Conservation (phyloP, 2,113 vertebrate species). For the Gasterosteus nipponicus region DNA sequence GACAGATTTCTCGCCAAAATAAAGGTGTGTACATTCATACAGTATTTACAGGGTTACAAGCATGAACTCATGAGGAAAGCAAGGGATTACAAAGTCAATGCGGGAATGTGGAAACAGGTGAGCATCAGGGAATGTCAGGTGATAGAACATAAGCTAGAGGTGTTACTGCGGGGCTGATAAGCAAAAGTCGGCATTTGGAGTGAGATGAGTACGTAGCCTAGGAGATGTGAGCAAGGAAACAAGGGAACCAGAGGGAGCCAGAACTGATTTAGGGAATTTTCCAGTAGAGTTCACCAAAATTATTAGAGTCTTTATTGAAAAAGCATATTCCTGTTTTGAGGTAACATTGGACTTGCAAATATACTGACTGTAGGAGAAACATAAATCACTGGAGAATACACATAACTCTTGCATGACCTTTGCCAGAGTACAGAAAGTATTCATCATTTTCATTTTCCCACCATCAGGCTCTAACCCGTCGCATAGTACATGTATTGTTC, state of each 20-base stretch:
- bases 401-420: neutral
- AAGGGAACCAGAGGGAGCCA: neutral
- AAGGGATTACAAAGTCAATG: neutral
- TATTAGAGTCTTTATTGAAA: constrained; percentile 1
- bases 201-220: neutral
- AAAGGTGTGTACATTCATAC: neutral
- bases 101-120: neutral
- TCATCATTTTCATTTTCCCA: neutral
- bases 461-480: neutral
- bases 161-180: neutral
- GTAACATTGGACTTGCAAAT: constrained; percentile 20
- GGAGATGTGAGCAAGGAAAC: neutral
- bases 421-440: neutral
- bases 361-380: constrained; percentile 7
- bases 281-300: neutral
- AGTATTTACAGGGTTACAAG: neutral
- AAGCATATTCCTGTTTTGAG: constrained; percentile 1
- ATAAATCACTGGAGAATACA: constrained; percentile 5
- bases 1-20: neutral
- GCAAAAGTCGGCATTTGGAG: neutral
- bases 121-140: neutral
- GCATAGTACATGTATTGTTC: neutral
- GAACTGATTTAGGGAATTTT: neutral
- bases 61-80: neutral
- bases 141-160: neutral